Evolutionary conservation across 2,113 vertebrate species (phyloP), one percentile per base, ranked within the genome.

Genomic region (Eurypyga helias): DNA sequence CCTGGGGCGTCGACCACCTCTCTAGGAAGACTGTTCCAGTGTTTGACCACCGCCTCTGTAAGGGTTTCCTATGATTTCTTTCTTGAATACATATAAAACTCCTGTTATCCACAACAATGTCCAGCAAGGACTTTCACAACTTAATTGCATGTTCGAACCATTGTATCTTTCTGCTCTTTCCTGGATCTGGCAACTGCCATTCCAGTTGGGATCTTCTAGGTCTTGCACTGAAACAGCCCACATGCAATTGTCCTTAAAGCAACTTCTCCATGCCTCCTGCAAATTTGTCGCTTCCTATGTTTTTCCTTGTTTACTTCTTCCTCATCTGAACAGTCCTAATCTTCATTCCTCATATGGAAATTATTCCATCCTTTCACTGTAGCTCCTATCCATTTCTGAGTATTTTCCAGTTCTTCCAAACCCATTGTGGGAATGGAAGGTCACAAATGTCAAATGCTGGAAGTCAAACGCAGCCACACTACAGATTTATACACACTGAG

Each of bases 1-100:
- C 29, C 41, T 43, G 5, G 26, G n/a, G 26, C 26, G 72, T 20
- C 0, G 0, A 67, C 6, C 8, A 45, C 7, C 48, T 49, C 24
- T 58, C 57, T 14, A 76, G 61, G 48, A 52, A 65, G 46, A 23
- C 15, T 58, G 6, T 49, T 48, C 24, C 17, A 62, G 13, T 31
- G 41, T 72, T 62, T 76, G 66, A 75, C 5, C 31, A 71, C 13
- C 18, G 3, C 1, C 9, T 54, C n/a, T 6, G 16, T 20, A 67
- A 93, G 72, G 9, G 9, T 43, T 61, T 89, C 34, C 34, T 41
- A 65, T 58, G 78, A 45, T 45, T 87, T 89, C 36, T 10, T 49
- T 86, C 87, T 36, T 29, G 29, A 73, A 85, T 26, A 52, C 26
- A 34, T 29, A 28, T 17, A 46, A 92, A 38, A 38, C 24, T 61